Base-by-base conservation (phyloP, 1,140 invertebrate genomes). In the Teleopsis dalmanni region DNA sequence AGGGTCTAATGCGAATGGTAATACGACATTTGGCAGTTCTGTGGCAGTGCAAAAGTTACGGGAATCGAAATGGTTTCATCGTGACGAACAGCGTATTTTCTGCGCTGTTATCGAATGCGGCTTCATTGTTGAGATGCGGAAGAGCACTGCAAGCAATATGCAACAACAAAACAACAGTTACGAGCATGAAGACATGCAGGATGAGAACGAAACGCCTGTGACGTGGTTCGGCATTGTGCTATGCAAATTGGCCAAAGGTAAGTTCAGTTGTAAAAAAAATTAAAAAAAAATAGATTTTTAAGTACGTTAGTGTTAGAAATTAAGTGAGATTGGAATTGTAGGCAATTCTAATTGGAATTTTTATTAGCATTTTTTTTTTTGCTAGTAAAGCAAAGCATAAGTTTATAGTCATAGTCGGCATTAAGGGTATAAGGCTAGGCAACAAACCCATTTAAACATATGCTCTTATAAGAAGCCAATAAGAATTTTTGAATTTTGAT, bases 41-140 rank as follows among this genome's bases (percentile, higher is more conserved):
- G 78, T 82, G 7, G 78, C 80, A 18, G 79, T 80, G 35, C 80
- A 82, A 60, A 82, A 82, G 57, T 72, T 82, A 50, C 73, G 80
- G 33, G 79, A 81, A 65, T 80, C 79, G 36, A 82, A 82, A 73
- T 83, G 81, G 81, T 81, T 83, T 57, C 75, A 74, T 50, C 75
- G 78, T 51, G 76, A 79, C 56, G 81, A 83, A 70, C 75, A 78
- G 58, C 77, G 77, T 48, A 77, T 83, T 54, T 75, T 83, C 52
- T 81, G 78, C 62, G 79, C 81, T 41, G 81, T 83, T 35, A 72
- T 81, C 55, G 80, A 83, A 62, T 75, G 78, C n/a, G 81, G 81
- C 31, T 82, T 82, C 65, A 77, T 83, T 42, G 72, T 83, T 36
- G 79, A 83, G 58, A 75, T 78, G 51, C 73, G 76, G 56, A 75